These are phyloP conservation scores for Amiota mariae DNA, from an alignment of 2,888 invertebrate species.

Conservation along the genomic window DNA sequence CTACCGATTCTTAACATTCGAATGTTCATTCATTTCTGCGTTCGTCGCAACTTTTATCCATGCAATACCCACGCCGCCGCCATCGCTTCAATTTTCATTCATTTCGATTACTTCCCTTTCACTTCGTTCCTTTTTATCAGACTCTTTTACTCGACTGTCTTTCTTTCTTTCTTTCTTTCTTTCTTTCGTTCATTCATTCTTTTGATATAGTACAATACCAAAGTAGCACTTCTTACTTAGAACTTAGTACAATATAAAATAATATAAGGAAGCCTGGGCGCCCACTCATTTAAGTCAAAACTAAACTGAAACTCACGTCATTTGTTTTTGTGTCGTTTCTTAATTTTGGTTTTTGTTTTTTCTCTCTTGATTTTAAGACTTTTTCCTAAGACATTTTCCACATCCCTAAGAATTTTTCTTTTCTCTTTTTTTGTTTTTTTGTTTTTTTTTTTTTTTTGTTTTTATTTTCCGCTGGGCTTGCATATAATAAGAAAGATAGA, in stretches of 20 bases:
- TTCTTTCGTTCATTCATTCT: not conserved
- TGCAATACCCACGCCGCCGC: no score
- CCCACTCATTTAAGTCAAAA: no score
- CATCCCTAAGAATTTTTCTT: slow-evolving; percentile 32
- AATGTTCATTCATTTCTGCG: no score
- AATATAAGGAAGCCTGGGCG: no score
- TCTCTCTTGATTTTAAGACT: not conserved
- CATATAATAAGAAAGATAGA: slow-evolving; percentile 36
- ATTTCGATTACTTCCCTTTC: not conserved
- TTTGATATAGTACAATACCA: not conserved
- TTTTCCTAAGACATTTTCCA: not conserved
- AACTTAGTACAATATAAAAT: no score
- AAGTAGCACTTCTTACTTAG: no score
- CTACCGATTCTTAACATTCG: no score
- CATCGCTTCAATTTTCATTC: slow-evolving; percentile 6
- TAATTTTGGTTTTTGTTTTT: not conserved
- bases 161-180: not conserved
- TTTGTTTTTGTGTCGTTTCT: not conserved
- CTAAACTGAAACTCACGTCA: not conserved
- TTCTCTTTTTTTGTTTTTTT: slow-evolving; percentile 38
- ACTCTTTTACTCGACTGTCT: not conserved
- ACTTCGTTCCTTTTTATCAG: not conserved
- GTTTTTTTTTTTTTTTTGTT: slow-evolving; percentile 31
- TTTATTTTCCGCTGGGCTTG: slow-evolving; percentile 37
- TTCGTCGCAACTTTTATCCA: no score